Evolutionary conservation across 2,888 invertebrate genomes (phyloP), one percentile per base, ranked within the genome.

Genomic region (Onchidella celtica): DNA sequence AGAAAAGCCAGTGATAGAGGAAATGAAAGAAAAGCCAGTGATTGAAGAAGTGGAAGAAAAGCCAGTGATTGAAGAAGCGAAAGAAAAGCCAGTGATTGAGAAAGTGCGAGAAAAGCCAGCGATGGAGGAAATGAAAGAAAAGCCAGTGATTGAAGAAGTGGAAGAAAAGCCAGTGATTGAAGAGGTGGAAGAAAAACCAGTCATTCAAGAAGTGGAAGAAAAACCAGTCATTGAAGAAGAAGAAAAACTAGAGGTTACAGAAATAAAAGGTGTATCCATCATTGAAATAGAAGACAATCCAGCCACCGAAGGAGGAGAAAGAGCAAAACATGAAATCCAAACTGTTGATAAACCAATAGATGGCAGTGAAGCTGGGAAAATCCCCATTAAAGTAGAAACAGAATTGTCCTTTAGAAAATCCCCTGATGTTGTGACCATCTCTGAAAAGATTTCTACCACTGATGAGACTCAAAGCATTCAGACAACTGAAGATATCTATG

Each of bases 21-120:
- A 84, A 70, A 27, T 59, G 27, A 55, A 72, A 68, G 79, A 79
- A 24, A 47, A 47, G 27, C 36, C 21, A 74, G 27, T 14, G 36
- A n/a, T 47, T 27, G 0, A 1, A 38, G 47, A 38, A n/a, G 38
- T 47, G 29, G 24, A 70, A 17, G n/a, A 55, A 14, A 32, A 57
- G 47, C 38, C 29, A 55, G 21, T 14, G 3, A 11, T 21, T 55
- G 29, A 27, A 55, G 32, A 72, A 72, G 72, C 24, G 3, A 24
- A 68, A 24, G 68, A n/a, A n/a, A n/a, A n/a, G n/a, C n/a, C n/a
- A n/a, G n/a, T n/a, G n/a, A n/a, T n/a, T n/a, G n/a, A 55, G 17
- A 9, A 55, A n/a, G n/a, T n/a, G n/a, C n/a, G n/a, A n/a, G n/a
- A n/a, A n/a, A n/a, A n/a, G n/a, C n/a, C n/a, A n/a, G n/a, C n/a